These are phyloP conservation scores for Agonopterix alstromeriana DNA, from an alignment of 2,888 invertebrate genomes.

Conservation along the genomic window DNA sequence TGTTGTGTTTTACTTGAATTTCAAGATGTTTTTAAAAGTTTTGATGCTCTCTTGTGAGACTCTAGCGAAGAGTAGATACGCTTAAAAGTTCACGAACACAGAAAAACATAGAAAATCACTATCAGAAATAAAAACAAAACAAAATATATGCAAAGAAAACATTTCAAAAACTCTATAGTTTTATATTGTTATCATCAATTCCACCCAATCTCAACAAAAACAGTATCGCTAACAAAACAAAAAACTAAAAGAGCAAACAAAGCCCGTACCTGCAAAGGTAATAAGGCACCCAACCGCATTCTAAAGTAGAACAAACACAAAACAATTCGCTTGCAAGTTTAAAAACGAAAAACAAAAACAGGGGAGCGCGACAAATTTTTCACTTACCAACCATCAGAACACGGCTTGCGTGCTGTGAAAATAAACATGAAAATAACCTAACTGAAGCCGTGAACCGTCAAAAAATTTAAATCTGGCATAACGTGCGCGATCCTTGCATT, in stretches of 20 bases:
- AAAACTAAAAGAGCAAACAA: neutral
- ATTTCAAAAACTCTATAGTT: too few species aligned
- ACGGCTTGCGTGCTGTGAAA: conserved; percentile 6
- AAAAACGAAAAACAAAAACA: conserved; percentile 2
- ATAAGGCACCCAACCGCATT: neutral
- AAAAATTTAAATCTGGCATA: conserved; percentile 1
- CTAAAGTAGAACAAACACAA: conserved; percentile 1
- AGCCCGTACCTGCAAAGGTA: neutral
- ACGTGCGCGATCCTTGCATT: neutral
- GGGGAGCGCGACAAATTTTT: conserved; percentile 7
- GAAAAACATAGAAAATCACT: too few species aligned
- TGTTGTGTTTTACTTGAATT: too few species aligned
- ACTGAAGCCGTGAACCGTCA: conserved; percentile 4
- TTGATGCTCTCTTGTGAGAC: too few species aligned
- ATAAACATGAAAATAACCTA: neutral
- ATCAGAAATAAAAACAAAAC: too few species aligned
- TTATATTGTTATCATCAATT: too few species aligned
- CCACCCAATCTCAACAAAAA: too few species aligned
- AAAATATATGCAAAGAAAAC: too few species aligned
- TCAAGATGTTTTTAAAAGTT: too few species aligned
- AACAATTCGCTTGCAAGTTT: conserved; percentile 4
- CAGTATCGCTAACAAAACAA: neutral
- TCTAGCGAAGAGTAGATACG: too few species aligned
- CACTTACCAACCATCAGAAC: conserved; percentile 4
- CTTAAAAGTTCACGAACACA: too few species aligned